These are phyloP conservation scores for Andrena camellia DNA, from an alignment of 2,888 invertebrate genomes.

Conservation along the genomic window DNA sequence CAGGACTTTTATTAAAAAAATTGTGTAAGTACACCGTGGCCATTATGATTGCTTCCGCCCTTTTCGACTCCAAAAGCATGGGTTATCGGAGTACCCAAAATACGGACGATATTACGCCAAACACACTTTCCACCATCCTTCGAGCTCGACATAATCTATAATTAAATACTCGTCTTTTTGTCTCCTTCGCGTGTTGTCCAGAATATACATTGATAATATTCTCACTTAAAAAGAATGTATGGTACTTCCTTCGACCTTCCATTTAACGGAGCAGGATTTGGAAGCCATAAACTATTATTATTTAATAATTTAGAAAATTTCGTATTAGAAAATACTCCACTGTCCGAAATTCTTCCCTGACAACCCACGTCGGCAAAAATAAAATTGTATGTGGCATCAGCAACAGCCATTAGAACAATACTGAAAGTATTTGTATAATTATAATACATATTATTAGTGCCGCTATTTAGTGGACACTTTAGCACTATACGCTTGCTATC, in stretches of 20 bases:
- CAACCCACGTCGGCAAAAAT: constrained; percentile 16
- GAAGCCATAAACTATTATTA: no score
- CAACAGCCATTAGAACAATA: constrained; percentile 76
- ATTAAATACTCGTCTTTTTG: no score
- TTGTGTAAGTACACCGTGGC: background rate
- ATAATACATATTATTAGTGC: constrained; percentile 73
- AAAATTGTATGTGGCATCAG: constrained; percentile 48
- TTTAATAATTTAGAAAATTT: no score
- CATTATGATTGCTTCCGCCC: background rate
- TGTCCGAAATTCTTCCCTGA: constrained; percentile 78
- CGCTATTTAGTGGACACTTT: constrained; percentile 74
- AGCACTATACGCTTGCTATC: constrained; percentile 79
- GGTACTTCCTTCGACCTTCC: no score
- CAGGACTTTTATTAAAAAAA: background rate
- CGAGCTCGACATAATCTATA: no score
- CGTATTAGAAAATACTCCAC: constrained; percentile 67
- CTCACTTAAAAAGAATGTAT: no score
- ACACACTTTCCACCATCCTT: no score
- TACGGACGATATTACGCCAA: no score
- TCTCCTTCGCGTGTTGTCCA: no score
- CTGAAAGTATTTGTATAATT: constrained; percentile 80
- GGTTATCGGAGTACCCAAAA: no score
- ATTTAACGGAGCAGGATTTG: no score
- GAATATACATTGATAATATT: no score
- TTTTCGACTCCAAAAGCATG: background rate